Percentiles rank a stretch among this genome's conserved stretches.
These are phyloP conservation scores for Aelia acuminata DNA, from an alignment of 2,888 invertebrate genomes.

Conservation along the genomic window DNA sequence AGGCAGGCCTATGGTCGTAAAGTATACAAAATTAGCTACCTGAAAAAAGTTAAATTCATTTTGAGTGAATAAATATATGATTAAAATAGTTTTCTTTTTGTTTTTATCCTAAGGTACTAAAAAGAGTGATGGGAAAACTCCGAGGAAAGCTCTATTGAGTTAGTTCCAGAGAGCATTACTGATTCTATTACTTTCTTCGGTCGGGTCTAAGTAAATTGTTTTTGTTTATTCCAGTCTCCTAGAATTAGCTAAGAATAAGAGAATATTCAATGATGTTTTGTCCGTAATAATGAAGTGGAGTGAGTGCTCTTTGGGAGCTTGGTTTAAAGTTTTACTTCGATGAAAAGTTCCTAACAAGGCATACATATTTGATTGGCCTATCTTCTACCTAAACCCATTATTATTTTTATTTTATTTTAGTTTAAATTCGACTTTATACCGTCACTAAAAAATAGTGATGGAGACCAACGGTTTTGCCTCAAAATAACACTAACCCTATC, in stretches of 20 bases:
- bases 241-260: slow-evolving; percentile 4
- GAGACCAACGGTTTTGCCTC: too few species aligned
- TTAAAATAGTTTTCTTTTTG: not conserved
- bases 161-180: not conserved
- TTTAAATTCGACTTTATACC: too few species aligned
- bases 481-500: too few species aligned
- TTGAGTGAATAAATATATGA: too few species aligned
- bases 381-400: too few species aligned
- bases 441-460: too few species aligned
- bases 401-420: too few species aligned
- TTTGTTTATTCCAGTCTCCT: not conserved
- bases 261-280: not conserved
- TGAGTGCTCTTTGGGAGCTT: not conserved
- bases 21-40: too few species aligned
- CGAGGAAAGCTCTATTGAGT: not conserved
- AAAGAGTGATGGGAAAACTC: not conserved
- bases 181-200: not conserved
- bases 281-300: not conserved
- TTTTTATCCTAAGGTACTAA: not conserved
- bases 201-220: not conserved
- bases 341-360: not conserved
- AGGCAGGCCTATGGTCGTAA: too few species aligned
- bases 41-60: too few species aligned
- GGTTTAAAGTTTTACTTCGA: not conserved
- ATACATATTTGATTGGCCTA: too few species aligned